Percentiles rank a stretch among this genome's conserved stretches.
Conservation (phyloP, 2,797 vertebrate genomes). For the Enteromius thamalakanensis region DNA sequence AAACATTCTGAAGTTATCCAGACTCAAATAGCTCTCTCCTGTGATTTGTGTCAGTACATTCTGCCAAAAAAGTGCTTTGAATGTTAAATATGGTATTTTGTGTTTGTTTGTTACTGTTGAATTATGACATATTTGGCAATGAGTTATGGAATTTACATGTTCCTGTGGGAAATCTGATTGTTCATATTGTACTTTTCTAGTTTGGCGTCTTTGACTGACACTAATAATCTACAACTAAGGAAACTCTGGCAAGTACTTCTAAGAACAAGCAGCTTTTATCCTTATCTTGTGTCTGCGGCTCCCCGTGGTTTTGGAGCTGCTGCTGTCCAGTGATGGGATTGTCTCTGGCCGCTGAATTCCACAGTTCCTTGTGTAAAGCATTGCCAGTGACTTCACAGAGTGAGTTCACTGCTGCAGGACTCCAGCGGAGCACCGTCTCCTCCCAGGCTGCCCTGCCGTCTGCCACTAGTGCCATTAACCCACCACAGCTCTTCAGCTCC, state of each 20-base stretch:
- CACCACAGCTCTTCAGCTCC: conserved; percentile 1
- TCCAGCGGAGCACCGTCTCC: conserved; percentile 30
- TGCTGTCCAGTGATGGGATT: conserved; percentile 59
- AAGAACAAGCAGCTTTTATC: conserved; percentile 71
- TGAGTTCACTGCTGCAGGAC: conserved; percentile 32
- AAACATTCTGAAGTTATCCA: conserved; percentile 55
- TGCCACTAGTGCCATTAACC: conserved; percentile 17
- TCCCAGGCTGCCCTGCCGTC: conserved; percentile 24
- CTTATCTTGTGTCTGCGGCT: conserved; percentile 66
- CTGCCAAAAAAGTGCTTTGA: conserved; percentile 45
- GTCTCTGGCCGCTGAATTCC: conserved; percentile 64
- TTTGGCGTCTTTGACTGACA: conserved; percentile 39
- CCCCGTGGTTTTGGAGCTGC: conserved; percentile 64
- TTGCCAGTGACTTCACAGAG: conserved; percentile 58
- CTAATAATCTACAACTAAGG: conserved; percentile 65
- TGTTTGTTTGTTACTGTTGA: conserved; percentile 26
- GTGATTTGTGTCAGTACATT: conserved; percentile 43
- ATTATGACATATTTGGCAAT: conserved; percentile 35
- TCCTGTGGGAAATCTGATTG: conserved; percentile 7
- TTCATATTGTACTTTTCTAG: conserved; percentile 17
- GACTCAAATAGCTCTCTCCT: conserved; percentile 28
- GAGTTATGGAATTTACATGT: conserved; percentile 19
- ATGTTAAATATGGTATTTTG: conserved; percentile 21
- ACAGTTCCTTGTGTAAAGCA: conserved; percentile 56
- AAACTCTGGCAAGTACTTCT: conserved; percentile 63